Base-by-base conservation (phyloP, 2,113 vertebrate genomes). In the Limanda limanda region DNA sequence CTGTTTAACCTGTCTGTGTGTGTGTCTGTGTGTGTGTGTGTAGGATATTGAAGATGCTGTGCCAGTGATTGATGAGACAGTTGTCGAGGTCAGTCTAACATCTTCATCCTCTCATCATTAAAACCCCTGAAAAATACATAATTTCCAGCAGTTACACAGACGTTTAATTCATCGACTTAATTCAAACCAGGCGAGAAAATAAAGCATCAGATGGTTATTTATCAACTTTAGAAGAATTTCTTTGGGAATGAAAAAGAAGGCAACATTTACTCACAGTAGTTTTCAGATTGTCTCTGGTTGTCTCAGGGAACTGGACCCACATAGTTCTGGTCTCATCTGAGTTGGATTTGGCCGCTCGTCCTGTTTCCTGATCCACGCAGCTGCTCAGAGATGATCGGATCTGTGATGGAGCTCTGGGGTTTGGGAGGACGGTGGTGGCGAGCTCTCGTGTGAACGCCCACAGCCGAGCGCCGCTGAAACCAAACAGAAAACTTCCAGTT, bases 361-460 rank as follows among this genome's bases (percentile, higher is more conserved):
- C 37, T 71, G 37, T 71, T 72, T 69, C 67, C 67, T 57, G 67
- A 68, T 15, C 58, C 58, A 31, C 0, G 18, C 84, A 80, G 72
- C 74, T 88, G 82, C 77, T 78, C 14, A 0, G 3, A 62, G 55
- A 80, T 55, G 27, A 79, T 78, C 52, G 0, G 10, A 74, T 78
- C 67, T 18, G 61, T 17, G 52, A 59, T 2, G 68, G 70, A 51
- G 65, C 48, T 59, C 23, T 40, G 35, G 13, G 3, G 24, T 24
- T 71, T 59, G 13, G 24, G 12, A 4, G 40, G 9, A 48, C 37
- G 21, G n/a, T 24, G 21, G 18, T 13, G 40, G 12, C 14, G 23
- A 25, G 1, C 35, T 56, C 47, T 12, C 21, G 10, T 65, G 74
- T 62, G 65, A 47, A 42, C 11, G 2, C 52, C 18, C 42, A 20